These are phyloP conservation scores for Patella vulgata DNA, from an alignment of 1,140 invertebrate genomes.

Conservation along the genomic window DNA sequence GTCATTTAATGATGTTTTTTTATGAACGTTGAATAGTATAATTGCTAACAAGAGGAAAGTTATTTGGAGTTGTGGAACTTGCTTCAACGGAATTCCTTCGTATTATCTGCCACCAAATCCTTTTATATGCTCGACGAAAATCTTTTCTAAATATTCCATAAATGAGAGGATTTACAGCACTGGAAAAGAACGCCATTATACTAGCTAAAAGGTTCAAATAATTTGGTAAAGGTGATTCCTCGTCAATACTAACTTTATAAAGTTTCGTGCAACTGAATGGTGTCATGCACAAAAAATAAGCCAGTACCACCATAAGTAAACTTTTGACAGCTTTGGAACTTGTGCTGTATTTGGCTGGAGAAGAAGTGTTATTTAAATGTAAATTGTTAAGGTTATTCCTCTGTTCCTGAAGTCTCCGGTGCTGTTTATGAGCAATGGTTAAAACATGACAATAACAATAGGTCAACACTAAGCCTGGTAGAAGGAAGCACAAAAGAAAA, in stretches of 20 bases:
- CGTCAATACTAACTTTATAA: slow-evolving; percentile 50
- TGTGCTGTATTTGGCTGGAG: slow-evolving; percentile 25
- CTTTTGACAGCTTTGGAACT: slow-evolving; percentile 57
- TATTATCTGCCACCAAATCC: too few relatives aligned
- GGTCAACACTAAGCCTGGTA: slow-evolving; percentile 53
- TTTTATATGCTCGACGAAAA: slow-evolving; percentile 56
- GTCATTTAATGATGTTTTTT: too few relatives aligned
- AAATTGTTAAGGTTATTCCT: background rate
- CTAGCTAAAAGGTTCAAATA: slow-evolving; percentile 55
- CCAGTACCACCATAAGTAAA: slow-evolving; percentile 57
- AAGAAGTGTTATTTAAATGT: background rate
- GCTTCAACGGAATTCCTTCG: too few relatives aligned
- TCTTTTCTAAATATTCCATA: slow-evolving; percentile 65
- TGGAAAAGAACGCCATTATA: slow-evolving; percentile 55
- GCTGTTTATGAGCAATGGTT: slow-evolving; percentile 21
- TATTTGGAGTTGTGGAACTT: too few relatives aligned
- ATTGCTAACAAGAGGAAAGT: too few relatives aligned
- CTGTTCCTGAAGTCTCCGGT: background rate
- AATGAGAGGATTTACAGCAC: slow-evolving; percentile 64
- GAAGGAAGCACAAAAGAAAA: slow-evolving; percentile 61
- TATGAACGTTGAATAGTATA: too few relatives aligned
- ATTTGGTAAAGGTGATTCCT: slow-evolving; percentile 45
- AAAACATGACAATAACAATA: slow-evolving; percentile 54
- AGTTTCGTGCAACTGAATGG: slow-evolving; percentile 67
- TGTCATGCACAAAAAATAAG: slow-evolving; percentile 65